Evolutionary conservation across 2,113 vertebrate genomes (phyloP), one percentile per base, ranked within the genome.

Genomic region (Cheirogaleus medius): DNA sequence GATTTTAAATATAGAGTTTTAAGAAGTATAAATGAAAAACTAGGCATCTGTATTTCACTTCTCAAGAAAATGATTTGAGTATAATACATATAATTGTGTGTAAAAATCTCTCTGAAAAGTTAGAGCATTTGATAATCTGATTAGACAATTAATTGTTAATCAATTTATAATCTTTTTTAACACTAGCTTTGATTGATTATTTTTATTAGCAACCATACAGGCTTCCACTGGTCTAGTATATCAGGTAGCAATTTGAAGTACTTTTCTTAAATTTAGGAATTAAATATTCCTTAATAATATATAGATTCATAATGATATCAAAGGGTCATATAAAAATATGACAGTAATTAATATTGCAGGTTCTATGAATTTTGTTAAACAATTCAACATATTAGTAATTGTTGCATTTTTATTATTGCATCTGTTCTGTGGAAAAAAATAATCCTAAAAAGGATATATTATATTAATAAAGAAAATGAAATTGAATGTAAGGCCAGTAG

Each of bases 211-310:
- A 34, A 9, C 54, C 54, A 7, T 15, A 8, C 71, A 1, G 44
- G 20, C 25, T 76, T 91, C 64, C n/a, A 39, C 3, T 77, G 23
- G 2, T 13, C 23, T 80, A 69, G 5, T 66, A 49, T 93, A 20
- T 64, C 58, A 58, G 8, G 2, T n/a, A 83, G 25, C 34, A 92
- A 60, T 54, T 52, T 90, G 81, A 87, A 77, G 86, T 5, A 25
- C 44, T 95, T 95, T 78, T 69, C 17, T 90, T 96, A 39, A 78
- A 37, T 81, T 94, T 69, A 88, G 10, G 21, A 32, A 82, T 52
- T 87, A 76, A 86, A 34, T 34, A 11, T 21, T 25, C 32, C 11
- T 82, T 93, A 90, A 54, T 39, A 54, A 80, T 64, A 44, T 37
- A 52, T 60, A 85, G 23, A 71, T 73, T 78, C 4, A 54, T 63